These are phyloP conservation scores for Ooceraea biroi DNA, from an alignment of 1,140 invertebrate genomes.

Conservation along the genomic window DNA sequence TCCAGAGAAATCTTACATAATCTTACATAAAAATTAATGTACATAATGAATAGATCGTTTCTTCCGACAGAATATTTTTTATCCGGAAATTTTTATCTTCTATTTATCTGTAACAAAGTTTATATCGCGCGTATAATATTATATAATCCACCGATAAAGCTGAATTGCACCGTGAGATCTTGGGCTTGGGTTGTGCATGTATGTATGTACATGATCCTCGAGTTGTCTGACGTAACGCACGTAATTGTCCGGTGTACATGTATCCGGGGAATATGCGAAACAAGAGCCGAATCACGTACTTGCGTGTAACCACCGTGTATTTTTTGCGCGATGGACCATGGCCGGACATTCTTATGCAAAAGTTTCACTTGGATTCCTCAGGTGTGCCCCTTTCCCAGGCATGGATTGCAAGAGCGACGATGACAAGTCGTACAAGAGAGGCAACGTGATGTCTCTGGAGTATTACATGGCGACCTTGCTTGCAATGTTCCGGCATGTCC, in stretches of 20 bases:
- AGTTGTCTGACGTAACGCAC: slow-evolving; percentile 82
- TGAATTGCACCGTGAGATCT: slow-evolving; percentile 6
- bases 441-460: background rate
- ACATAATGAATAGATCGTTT: background rate
- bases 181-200: slow-evolving; percentile 14
- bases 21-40: too few relatives aligned
- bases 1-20: too few relatives aligned
- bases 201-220: slow-evolving; percentile 70
- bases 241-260: slow-evolving; percentile 85
- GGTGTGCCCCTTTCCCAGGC: background rate
- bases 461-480: slow-evolving; percentile 21
- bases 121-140: too few relatives aligned
- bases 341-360: background rate
- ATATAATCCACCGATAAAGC: slow-evolving; percentile 16
- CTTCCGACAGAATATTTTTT: background rate
- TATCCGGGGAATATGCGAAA: slow-evolving; percentile 83
- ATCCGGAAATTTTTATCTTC: background rate
- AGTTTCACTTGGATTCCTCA: slow-evolving; percentile 25
- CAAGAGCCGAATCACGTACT: slow-evolving; percentile 77
- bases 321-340: slow-evolving; percentile 3
- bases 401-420: background rate
- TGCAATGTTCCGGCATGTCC: background rate
- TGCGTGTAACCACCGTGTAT: slow-evolving; percentile 60
- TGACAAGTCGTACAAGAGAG: background rate
- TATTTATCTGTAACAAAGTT: background rate